Conservation (phyloP, 2,797 vertebrate genomes). For the Crenuchus spilurus region DNA sequence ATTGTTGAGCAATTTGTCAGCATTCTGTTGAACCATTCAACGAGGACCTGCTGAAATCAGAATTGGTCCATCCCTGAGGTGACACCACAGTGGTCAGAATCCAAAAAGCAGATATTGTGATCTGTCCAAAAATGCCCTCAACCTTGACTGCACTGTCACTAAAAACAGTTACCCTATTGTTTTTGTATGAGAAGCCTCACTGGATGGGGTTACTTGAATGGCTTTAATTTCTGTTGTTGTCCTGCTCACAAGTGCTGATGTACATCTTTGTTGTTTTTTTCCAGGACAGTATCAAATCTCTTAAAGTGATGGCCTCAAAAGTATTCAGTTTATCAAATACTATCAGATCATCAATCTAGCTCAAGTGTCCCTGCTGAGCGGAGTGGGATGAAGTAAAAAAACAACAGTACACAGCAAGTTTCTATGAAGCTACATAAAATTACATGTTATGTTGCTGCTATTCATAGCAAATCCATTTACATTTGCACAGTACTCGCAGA, state of each 20-base stretch:
- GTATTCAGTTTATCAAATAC: conserved; percentile 19
- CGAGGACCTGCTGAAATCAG: conserved; percentile 19
- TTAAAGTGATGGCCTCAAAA: conserved; percentile 11
- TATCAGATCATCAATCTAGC: conserved; percentile 23
- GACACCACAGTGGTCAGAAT: conserved; percentile 4
- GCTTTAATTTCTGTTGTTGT: conserved; percentile 10
- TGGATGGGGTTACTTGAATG: conserved; percentile 24
- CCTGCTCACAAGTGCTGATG: conserved; percentile 19
- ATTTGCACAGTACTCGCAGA: background rate
- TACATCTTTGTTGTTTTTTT: conserved; percentile 33
- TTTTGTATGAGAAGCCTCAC: conserved; percentile 15
- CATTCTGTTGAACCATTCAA: conserved; percentile 30
- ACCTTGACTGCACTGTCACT: conserved; percentile 6
- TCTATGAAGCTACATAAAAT: background rate
- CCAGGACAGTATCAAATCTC: conserved; percentile 30
- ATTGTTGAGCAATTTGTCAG: conserved; percentile 23
- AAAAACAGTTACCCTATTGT: conserved; percentile 31
- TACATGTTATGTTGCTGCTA: background rate
- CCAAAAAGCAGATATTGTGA: conserved; percentile 5
- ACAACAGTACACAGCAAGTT: background rate
- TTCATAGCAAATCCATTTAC: conserved; percentile 11
- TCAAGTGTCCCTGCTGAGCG: background rate
- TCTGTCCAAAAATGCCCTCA: conserved; percentile 30
- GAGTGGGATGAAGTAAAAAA: background rate
- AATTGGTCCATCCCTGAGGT: conserved; percentile 25